phyloP scores from a whole-genome alignment of 2,113 vertebrate genomes.

The Tor tambroides region DNA sequence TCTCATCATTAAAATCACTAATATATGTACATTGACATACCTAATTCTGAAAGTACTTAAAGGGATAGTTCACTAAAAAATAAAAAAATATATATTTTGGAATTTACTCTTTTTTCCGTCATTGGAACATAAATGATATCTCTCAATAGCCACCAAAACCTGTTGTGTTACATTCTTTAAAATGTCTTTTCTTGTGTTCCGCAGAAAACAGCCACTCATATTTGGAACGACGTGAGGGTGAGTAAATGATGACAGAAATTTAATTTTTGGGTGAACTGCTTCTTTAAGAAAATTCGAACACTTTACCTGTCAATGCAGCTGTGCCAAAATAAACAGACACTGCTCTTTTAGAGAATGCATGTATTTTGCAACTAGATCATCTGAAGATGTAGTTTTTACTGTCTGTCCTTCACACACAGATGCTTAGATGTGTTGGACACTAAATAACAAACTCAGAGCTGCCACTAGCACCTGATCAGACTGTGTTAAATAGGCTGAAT shows the following conservation, averaged over 20 bases:
- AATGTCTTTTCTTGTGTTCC: not conserved
- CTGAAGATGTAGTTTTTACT: not conserved
- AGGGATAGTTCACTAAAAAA: too few relatives aligned
- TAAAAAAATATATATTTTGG: too few relatives aligned
- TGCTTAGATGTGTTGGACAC: not conserved
- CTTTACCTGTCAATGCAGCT: not conserved
- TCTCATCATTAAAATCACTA: not conserved
- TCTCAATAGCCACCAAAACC: not conserved
- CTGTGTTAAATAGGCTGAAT: not conserved
- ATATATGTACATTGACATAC: not conserved
- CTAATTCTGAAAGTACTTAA: not conserved
- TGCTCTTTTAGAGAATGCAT: not conserved
- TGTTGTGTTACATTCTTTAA: too few relatives aligned
- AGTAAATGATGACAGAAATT: not conserved
- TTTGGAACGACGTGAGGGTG: not conserved
- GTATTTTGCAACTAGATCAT: not conserved
- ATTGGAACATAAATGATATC: not conserved
- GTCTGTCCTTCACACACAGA: conserved; percentile 24
- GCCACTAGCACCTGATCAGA: conserved; percentile 28
- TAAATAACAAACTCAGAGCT: conserved; percentile 2
- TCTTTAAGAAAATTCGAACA: not conserved
- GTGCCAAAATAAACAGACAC: not conserved
- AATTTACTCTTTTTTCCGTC: not conserved
- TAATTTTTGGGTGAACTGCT: not conserved
- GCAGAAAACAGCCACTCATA: not conserved